phyloP scores from a whole-genome alignment of 1,140 invertebrate genomes.

The Drosophila prosaltans region DNA sequence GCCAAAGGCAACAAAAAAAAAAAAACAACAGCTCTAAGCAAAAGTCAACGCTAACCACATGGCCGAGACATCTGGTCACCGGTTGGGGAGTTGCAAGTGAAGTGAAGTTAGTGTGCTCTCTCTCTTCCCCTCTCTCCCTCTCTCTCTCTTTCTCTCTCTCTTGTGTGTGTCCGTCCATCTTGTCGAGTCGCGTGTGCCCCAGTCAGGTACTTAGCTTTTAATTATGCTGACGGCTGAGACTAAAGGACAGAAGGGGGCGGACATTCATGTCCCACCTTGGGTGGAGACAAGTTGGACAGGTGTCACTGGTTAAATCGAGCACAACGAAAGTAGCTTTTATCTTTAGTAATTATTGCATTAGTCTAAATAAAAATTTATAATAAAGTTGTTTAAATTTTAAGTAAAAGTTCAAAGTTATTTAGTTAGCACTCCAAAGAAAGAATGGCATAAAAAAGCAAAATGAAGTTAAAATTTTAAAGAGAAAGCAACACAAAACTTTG shows the following conservation, averaged over 20 bases:
- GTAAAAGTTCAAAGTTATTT: too few relatives aligned
- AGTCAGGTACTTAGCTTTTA: conserved; percentile 9
- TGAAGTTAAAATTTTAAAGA: too few relatives aligned
- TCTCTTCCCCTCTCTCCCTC: too few relatives aligned
- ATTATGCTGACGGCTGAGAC: conserved; percentile 2
- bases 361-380: neutral
- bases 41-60: conserved; percentile 11
- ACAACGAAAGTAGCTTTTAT: neutral
- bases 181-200: neutral
- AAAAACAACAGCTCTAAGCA: neutral
- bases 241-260: neutral
- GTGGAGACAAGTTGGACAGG: neutral
- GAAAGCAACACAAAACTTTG: too few relatives aligned
- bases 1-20: neutral
- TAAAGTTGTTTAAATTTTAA: neutral
- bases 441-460: too few relatives aligned
- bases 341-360: neutral
- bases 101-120: neutral
- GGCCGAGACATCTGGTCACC: conserved; percentile 2
- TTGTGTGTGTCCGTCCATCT: neutral
- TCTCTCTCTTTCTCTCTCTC: too few relatives aligned
- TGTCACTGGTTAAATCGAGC: conserved; percentile 8
- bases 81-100: conserved; percentile 1
- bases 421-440: too few relatives aligned
- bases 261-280: neutral